Evolutionary conservation across 2,113 vertebrate genomes (phyloP).

Genomic region (Crotalus helleri): DNA sequence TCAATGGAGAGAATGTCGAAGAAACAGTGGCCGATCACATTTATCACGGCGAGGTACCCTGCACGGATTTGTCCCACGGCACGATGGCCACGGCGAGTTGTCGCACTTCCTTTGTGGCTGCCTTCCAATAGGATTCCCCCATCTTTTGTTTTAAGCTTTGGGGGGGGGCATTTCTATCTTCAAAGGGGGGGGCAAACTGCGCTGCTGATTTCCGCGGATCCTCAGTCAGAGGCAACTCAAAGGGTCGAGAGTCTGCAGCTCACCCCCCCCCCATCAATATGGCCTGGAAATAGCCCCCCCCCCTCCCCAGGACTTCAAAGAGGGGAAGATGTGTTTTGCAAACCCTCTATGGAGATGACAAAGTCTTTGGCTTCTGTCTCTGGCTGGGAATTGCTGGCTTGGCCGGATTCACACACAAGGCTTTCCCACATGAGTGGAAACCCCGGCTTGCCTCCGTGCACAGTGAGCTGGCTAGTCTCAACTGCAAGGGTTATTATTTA

Average conservation of each 20-base stretch:
- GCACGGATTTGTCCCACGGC: too few relatives aligned
- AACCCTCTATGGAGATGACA: too few relatives aligned
- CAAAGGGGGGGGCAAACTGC: background rate
- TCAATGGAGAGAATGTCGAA: too few relatives aligned
- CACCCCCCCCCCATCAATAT: too few relatives aligned
- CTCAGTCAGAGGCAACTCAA: background rate
- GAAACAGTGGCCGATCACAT: too few relatives aligned
- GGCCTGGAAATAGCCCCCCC: too few relatives aligned
- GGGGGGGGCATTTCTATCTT: background rate
- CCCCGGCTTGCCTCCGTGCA: background rate
- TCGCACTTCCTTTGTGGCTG: background rate
- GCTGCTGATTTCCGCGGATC: background rate
- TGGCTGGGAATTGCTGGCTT: background rate
- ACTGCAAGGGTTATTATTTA: background rate
- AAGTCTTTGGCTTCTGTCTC: background rate
- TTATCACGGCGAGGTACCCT: too few relatives aligned
- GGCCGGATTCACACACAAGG: background rate
- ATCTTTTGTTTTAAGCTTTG: background rate
- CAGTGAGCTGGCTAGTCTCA: background rate
- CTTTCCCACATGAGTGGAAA: background rate
- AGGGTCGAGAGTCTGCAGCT: background rate
- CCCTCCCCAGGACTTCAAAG: too few relatives aligned
- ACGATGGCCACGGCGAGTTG: too few relatives aligned
- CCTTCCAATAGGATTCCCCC: background rate
- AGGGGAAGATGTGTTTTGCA: too few relatives aligned